A percentile compares a stretch with the other conserved stretches of the same genome.
phyloP scores from a whole-genome alignment of 2,888 invertebrate species.

The Coleophora flavipennella region DNA sequence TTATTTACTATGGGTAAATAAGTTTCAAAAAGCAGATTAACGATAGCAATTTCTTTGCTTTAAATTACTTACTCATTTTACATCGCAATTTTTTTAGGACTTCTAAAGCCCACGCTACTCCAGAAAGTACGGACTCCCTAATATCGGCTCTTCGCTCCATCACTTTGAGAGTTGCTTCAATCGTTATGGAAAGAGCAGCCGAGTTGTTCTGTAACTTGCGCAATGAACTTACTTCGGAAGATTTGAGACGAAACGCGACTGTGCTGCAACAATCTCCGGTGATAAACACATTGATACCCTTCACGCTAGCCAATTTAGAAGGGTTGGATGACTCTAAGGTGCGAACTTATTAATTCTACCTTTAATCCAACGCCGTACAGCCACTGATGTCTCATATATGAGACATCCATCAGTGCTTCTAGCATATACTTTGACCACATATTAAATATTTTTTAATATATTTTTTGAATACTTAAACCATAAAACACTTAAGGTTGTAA shows the following conservation, averaged over 20 bases:
- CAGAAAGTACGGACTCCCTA: slow-evolving; percentile 36
- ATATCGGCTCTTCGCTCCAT: slow-evolving; percentile 40
- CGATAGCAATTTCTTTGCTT: too few species aligned
- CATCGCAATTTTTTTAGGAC: too few species aligned
- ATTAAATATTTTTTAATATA: too few species aligned
- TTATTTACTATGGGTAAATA: slow-evolving; percentile 92
- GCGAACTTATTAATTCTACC: slow-evolving; percentile 5
- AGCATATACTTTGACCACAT: too few species aligned
- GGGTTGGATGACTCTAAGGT: slow-evolving; percentile 87
- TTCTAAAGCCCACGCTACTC: too few species aligned
- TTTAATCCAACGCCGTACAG: too few species aligned
- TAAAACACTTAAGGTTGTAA: too few species aligned
- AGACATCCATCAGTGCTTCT: too few species aligned
- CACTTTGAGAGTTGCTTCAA: slow-evolving; percentile 82
- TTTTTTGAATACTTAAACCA: too few species aligned
- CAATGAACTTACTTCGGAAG: slow-evolving; percentile 74
- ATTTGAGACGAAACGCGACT: slow-evolving; percentile 40
- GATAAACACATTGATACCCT: slow-evolving; percentile 85
- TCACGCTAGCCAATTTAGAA: slow-evolving; percentile 88
- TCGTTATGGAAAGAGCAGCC: slow-evolving; percentile 83
- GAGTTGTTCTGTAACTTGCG: slow-evolving; percentile 84
- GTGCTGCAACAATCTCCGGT: slow-evolving; percentile 62
- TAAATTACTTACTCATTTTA: too few species aligned
- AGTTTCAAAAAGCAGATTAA: too few species aligned
- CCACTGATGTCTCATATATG: too few species aligned